phyloP scores from a whole-genome alignment of 2,113 vertebrate genomes.

The Brachyhypopomus occidentalis region DNA sequence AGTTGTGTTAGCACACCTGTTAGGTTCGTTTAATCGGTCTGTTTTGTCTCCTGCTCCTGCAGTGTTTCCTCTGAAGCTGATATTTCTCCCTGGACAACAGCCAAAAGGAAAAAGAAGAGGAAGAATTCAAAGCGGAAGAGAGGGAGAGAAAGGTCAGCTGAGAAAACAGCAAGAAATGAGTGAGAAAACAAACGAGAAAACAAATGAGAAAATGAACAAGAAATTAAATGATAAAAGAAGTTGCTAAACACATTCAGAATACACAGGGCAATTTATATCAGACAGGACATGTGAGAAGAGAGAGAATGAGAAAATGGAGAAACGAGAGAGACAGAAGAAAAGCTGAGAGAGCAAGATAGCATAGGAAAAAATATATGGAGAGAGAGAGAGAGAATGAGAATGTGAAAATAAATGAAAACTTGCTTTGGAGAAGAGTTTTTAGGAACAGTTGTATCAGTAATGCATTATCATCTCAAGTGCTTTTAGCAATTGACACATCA shows the following conservation, averaged over 20 bases:
- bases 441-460: constrained; percentile 13
- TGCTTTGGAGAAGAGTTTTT: not conserved
- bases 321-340: too few species aligned
- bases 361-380: not conserved
- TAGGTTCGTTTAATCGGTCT: not conserved
- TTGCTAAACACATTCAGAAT: not conserved
- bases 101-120: constrained; percentile 89
- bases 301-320: not conserved
- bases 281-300: not conserved
- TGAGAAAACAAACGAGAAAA: too few species aligned
- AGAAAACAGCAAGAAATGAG: not conserved
- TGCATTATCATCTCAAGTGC: not conserved
- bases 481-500: not conserved
- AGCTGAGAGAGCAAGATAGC: too few species aligned
- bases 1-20: not conserved
- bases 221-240: too few species aligned
- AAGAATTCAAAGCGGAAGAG: constrained; percentile 88
- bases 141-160: constrained; percentile 84
- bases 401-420: not conserved
- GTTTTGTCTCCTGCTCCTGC: constrained; percentile 42
- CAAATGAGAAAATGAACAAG: too few species aligned
- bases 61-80: constrained; percentile 75
- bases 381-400: not conserved
- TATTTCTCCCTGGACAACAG: constrained; percentile 60
- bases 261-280: not conserved